phyloP scores from a whole-genome alignment of 2,888 invertebrate species.

The Celastrina argiolus region DNA sequence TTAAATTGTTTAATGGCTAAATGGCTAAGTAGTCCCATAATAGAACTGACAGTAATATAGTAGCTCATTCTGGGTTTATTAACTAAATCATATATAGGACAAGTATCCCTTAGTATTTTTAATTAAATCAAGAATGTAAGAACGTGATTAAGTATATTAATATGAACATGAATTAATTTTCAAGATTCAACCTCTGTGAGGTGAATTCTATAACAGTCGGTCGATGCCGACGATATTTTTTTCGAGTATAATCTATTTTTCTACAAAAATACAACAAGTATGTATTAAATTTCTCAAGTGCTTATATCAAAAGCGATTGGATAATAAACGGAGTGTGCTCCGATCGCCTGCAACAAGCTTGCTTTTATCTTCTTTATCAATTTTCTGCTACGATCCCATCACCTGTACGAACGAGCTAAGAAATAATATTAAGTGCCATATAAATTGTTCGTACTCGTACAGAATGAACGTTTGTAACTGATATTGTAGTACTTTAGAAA shows the following conservation, averaged over 20 bases:
- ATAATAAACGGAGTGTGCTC: neutral
- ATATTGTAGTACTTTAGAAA: neutral
- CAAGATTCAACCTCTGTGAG: too few relatives aligned
- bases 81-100: too few relatives aligned
- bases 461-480: neutral
- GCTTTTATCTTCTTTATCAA: constrained; percentile 4
- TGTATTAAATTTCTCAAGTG: constrained; percentile 5
- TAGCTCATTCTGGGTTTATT: too few relatives aligned
- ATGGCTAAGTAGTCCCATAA: too few relatives aligned
- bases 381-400: neutral
- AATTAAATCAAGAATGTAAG: too few relatives aligned
- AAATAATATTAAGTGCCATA: constrained; percentile 1
- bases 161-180: too few relatives aligned
- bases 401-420: constrained; percentile 4
- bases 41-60: too few relatives aligned
- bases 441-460: neutral
- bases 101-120: too few relatives aligned
- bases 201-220: too few relatives aligned
- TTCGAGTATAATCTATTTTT: too few relatives aligned
- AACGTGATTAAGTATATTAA: too few relatives aligned
- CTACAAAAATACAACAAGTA: neutral
- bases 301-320: constrained; percentile 3
- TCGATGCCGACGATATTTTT: too few relatives aligned
- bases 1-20: neutral
- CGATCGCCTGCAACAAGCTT: constrained; percentile 3